Percentiles rank a stretch among this genome's conserved stretches.
phyloP scores from a whole-genome alignment of 2,797 vertebrate genomes.

The Crenuchus spilurus region DNA sequence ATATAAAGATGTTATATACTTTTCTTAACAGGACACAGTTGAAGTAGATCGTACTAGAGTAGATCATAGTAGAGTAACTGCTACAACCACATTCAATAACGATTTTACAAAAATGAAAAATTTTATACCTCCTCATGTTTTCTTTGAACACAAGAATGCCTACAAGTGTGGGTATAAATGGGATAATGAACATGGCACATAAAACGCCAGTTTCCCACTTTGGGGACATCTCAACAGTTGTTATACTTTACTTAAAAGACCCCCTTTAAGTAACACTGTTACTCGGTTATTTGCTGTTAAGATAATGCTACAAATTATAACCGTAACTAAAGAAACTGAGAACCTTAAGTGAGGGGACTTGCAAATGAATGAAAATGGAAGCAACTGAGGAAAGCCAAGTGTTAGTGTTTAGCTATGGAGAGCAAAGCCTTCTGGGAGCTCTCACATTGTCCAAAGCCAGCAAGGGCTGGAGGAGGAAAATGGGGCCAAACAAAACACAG shows the following conservation, averaged over 20 bases:
- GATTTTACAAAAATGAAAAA: too few species aligned
- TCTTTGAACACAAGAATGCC: too few species aligned
- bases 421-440: constrained; percentile 49
- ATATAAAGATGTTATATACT: too few species aligned
- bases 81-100: too few species aligned
- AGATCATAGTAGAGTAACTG: too few species aligned
- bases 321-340: constrained; percentile 30
- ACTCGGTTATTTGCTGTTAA: constrained; percentile 12
- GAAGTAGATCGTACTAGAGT: too few species aligned
- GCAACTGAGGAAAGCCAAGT: constrained; percentile 42
- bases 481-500: constrained; percentile 48
- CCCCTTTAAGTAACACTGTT: neutral
- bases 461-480: constrained; percentile 10
- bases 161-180: too few species aligned
- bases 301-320: neutral
- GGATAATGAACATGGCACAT: too few species aligned
- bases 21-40: too few species aligned
- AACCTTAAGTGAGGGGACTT: constrained; percentile 19
- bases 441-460: constrained; percentile 49
- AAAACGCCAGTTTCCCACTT: too few species aligned
- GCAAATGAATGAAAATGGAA: constrained; percentile 47
- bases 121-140: too few species aligned
- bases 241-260: neutral
- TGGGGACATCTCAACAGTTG: too few species aligned
- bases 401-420: constrained; percentile 45